Percentiles rank a stretch among this genome's conserved stretches.
These are phyloP conservation scores for Amazonetta brasiliensis DNA, from an alignment of 2,797 vertebrate species.

Conservation along the genomic window DNA sequence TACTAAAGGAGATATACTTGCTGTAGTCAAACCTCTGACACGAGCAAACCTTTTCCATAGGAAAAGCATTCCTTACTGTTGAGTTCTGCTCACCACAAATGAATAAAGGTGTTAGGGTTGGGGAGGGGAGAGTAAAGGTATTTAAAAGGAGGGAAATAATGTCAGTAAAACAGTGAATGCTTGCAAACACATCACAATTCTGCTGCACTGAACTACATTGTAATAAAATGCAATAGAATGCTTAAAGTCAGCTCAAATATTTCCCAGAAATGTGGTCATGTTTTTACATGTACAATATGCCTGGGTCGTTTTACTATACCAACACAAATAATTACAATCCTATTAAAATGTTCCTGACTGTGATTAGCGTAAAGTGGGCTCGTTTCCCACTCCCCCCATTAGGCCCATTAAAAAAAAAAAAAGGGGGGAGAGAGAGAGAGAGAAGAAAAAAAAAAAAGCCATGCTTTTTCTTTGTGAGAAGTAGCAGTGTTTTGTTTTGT, in stretches of 20 bases:
- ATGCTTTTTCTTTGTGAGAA: slow-evolving; percentile 17
- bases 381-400: slow-evolving; percentile 19
- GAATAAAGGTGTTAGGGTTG: neutral
- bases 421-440: neutral
- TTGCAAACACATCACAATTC: neutral
- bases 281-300: neutral
- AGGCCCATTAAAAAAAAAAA: slow-evolving; percentile 28
- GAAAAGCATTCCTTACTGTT: neutral
- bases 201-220: neutral
- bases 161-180: neutral
- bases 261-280: slow-evolving; percentile 36
- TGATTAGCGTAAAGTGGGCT: slow-evolving; percentile 41
- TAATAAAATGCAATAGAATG: slow-evolving; percentile 60
- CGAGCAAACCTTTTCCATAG: neutral
- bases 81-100: neutral
- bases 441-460: neutral
- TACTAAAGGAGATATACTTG: neutral
- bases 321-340: slow-evolving; percentile 64
- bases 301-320: slow-evolving; percentile 43
- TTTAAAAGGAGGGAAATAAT: neutral
- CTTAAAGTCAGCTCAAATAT: slow-evolving; percentile 15
- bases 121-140: neutral
- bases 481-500: neutral
- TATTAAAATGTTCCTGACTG: slow-evolving; percentile 54
- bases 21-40: neutral